Base-by-base conservation (phyloP, 2,888 invertebrate species). In the Troides oblongomaculatus region DNA sequence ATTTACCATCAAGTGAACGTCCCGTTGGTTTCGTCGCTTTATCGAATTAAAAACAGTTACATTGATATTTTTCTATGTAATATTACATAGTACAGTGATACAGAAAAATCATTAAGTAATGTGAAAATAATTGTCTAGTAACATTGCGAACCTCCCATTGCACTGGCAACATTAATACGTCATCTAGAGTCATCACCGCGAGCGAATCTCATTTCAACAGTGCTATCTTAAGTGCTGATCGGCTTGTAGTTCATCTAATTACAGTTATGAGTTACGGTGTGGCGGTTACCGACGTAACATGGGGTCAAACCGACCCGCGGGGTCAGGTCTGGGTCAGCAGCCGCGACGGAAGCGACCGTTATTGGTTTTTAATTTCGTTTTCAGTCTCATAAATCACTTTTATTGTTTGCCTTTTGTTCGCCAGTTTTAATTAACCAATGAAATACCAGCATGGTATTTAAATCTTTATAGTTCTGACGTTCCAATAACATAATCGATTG, bases 201-300 rank as follows among this genome's bases (percentile, higher is more conserved):
- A 43, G 65, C 46, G 65, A 62, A 66, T 57, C 69, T 57, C 43
- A 66, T 62, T 69, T 62, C 69, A 69, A 62, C 62, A 62, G 62
- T 43, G 58, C 58, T 66, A 69, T 69, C 70, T 70, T 53, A 62
- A 66, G 53, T 66, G 59, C 39, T 59, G 62, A 70, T 70, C 66
- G 46, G 18, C 3, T 43, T 62, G 50, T 50, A 50, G 66, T 66
- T 58, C 62, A 62, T 62, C 70, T 70, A 70, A 70, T 70, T 70
- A 66, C 59, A 59, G 46, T 61, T 70, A 57, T 30, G 65, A 57
- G 56, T 57, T 65, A 65, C 43, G 30, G 53, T 64, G 39, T 59
- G 63, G 57, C 46, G 68, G 30, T 21, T 53, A 56, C 57, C 61
- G 53, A 60, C 60, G 66, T 53, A 66, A 60, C 57, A 30, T 6